Conservation (phyloP, 1,140 invertebrate genomes). For the Triops cancriformis region DNA sequence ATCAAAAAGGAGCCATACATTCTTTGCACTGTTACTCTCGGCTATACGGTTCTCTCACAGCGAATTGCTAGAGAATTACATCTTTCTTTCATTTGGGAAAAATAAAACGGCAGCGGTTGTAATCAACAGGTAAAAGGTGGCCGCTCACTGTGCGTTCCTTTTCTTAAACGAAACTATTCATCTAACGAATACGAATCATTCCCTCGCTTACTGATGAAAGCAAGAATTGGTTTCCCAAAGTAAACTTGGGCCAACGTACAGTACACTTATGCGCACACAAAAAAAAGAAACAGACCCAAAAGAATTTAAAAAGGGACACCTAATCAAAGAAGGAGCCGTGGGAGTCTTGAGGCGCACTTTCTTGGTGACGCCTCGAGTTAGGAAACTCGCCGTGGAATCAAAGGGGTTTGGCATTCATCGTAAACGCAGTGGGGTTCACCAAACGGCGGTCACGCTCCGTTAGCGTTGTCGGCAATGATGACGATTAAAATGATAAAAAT, state of each 20-base stretch:
- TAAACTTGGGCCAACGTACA: neutral
- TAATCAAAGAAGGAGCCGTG: neutral
- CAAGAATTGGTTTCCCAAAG: neutral
- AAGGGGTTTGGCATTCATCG: constrained; percentile 12
- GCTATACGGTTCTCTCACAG: neutral
- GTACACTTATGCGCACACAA: neutral
- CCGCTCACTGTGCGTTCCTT: neutral
- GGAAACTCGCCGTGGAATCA: constrained; percentile 2
- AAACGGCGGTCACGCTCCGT: constrained; percentile 11
- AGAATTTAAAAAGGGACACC: neutral
- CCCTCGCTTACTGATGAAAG: neutral
- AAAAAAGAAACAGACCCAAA: neutral
- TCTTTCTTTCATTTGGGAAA: neutral
- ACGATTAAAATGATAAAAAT: neutral
- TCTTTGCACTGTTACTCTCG: neutral
- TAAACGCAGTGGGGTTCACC: constrained; percentile 8
- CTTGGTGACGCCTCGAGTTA: neutral
- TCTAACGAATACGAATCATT: neutral
- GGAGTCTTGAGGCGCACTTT: neutral
- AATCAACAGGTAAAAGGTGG: constrained; percentile 6
- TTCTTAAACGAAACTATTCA: neutral
- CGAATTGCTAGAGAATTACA: neutral
- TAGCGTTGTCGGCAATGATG: neutral
- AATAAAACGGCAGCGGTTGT: constrained; percentile 4
- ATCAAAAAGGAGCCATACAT: neutral